phyloP scores from a whole-genome alignment of 2,888 invertebrate genomes.

The Trilocha varians region DNA sequence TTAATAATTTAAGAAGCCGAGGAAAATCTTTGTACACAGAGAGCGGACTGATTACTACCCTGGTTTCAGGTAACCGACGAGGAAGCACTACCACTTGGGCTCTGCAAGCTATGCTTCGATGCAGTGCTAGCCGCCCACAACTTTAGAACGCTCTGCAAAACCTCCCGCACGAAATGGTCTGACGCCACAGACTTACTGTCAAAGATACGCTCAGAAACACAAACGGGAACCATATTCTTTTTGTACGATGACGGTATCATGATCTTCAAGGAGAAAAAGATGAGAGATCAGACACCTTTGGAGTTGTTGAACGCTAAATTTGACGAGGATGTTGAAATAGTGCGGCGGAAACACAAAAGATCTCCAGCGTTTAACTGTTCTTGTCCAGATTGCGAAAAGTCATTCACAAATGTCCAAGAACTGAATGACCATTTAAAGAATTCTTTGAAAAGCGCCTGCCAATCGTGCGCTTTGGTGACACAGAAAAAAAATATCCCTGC shows the following conservation, averaged over 20 bases:
- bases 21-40: too few relatives aligned
- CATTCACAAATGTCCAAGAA: slow-evolving; percentile 24
- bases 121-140: slow-evolving; percentile 30
- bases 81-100: slow-evolving; percentile 35
- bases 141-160: slow-evolving; percentile 35
- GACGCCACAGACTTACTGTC: slow-evolving; percentile 24
- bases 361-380: slow-evolving; percentile 9
- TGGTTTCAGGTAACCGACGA: slow-evolving; percentile 60
- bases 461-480: slow-evolving; percentile 29
- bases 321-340: slow-evolving; percentile 7
- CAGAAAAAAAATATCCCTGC: slow-evolving; percentile 27
- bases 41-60: slow-evolving; percentile 51
- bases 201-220: slow-evolving; percentile 17
- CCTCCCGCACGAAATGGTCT: slow-evolving; percentile 38
- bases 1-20: too few relatives aligned
- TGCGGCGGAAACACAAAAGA: slow-evolving; percentile 5
- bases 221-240: slow-evolving; percentile 31
- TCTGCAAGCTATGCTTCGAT: slow-evolving; percentile 42
- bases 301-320: slow-evolving; percentile 22
- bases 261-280: slow-evolving; percentile 25
- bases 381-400: slow-evolving; percentile 41
- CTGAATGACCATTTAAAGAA: slow-evolving; percentile 42
- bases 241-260: slow-evolving; percentile 23
- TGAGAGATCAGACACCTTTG: slow-evolving; percentile 18
- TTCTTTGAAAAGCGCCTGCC: slow-evolving; percentile 34